phyloP scores from a whole-genome alignment of 2,888 invertebrate species.

The Escarpia spicata region DNA sequence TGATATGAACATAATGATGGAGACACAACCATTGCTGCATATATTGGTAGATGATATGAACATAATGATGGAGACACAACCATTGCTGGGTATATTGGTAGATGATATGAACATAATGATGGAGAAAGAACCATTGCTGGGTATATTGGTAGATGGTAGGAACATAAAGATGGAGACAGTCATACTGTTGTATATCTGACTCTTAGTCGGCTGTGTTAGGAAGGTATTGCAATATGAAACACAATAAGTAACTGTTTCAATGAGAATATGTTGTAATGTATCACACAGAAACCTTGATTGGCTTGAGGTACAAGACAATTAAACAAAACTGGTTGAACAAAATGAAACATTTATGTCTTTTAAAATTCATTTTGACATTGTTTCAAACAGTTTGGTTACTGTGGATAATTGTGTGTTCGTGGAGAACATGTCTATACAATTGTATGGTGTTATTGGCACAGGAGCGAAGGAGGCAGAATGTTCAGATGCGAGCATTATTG shows the following conservation, averaged over 20 bases:
- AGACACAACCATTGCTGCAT: too few relatives aligned
- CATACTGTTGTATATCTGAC: too few relatives aligned
- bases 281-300: neutral
- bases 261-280: neutral
- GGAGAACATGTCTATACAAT: neutral
- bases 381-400: neutral
- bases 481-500: slow-evolving; percentile 52
- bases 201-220: neutral
- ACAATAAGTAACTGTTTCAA: neutral
- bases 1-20: neutral
- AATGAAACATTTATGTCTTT: neutral
- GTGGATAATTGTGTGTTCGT: neutral
- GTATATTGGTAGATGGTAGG: too few relatives aligned
- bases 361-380: neutral
- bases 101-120: neutral
- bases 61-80: too few relatives aligned
- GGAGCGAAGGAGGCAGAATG: slow-evolving; percentile 28
- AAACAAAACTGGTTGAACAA: neutral
- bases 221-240: neutral
- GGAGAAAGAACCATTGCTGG: too few relatives aligned
- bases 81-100: neutral
- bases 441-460: neutral
- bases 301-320: neutral
- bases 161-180: neutral
- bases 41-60: too few relatives aligned